Evolutionary conservation across 2,113 vertebrate genomes (phyloP), one percentile per base, ranked within the genome.

Genomic region (Alexandromys fortis): DNA sequence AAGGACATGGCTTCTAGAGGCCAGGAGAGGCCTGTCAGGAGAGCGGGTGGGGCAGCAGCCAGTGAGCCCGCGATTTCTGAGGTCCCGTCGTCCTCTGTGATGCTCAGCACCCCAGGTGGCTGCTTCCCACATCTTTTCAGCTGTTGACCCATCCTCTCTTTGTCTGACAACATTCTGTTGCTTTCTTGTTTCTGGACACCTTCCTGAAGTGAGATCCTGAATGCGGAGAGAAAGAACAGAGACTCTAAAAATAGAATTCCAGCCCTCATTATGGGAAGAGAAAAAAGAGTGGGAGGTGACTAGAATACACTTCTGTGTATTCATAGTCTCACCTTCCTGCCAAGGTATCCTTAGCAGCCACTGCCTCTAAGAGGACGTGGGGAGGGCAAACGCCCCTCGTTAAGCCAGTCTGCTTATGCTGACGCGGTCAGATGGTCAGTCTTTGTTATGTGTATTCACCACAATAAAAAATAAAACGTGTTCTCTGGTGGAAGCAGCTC

Each of bases 221-320:
- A 55, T 24, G 38, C 1, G 21, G 65, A 91, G n/a, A 83, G 12
- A 96, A 68, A 68, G 67, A 68, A 35, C 1, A 90, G 55, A 90
- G 35, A 86, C 28, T 73, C 17, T 42, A 73, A n/a, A 95, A 90
- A 90, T 83, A 97, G 89, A 94, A 95, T 77, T 58, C 78, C 61
- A 95, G 77, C 22, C 26, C 13, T 96, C 85, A 58, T 78, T 83
- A 73, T 86, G 89, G 88, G 38, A 52, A 13, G 22, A 58, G 73
- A 70, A 67, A 58, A 65, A n/a, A 10, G 21, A 76, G 30, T 75
- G 30, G 52, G 55, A 90, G 91, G 83, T 76, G 87, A 68, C 42
- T 24, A 92, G 78, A n/a, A n/a, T n/a, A n/a, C 33, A 82, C 86
- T 63, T 91, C 70, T 28, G 9, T 38, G 86, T 92, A 86, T 92